These are phyloP conservation scores for Dicranocentrus wangi DNA, from an alignment of 2,888 invertebrate genomes.

Conservation along the genomic window DNA sequence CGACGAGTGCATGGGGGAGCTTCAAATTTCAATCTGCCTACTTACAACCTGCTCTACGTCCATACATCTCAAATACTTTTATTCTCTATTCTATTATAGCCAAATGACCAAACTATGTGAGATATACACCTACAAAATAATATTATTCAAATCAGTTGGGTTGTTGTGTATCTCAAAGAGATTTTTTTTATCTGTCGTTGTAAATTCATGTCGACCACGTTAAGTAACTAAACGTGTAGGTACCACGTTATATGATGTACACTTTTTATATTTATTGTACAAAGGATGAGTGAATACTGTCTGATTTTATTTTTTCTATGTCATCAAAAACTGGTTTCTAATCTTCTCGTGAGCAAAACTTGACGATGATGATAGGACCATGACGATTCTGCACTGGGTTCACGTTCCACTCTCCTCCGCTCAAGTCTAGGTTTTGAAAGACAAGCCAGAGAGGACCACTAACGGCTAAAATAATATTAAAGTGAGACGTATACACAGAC, in stretches of 20 bases:
- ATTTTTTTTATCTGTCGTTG: constrained; percentile 47
- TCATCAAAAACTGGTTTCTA: constrained; percentile 65
- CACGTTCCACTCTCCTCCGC: neutral
- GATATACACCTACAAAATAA: neutral
- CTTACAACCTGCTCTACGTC: neutral
- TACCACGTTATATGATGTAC: constrained; percentile 20
- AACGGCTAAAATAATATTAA: constrained; percentile 41
- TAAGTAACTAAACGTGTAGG: constrained; percentile 54
- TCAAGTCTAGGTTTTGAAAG: neutral
- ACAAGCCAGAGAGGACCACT: constrained; percentile 23
- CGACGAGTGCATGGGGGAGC: constrained; percentile 22
- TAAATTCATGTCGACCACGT: constrained; percentile 52
- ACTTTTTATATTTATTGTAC: constrained; percentile 15
- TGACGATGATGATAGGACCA: constrained; percentile 44
- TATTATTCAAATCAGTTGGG: neutral
- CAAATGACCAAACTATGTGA: too few species aligned
- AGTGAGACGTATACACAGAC: constrained; percentile 7
- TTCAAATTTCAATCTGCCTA: constrained; percentile 19
- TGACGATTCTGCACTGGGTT: constrained; percentile 7
- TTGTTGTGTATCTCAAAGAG: neutral
- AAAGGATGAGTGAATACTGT: constrained; percentile 40
- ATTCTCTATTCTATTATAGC: too few species aligned
- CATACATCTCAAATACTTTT: neutral
- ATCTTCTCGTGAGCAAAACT: constrained; percentile 60
- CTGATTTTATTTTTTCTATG: constrained; percentile 53